Conservation (phyloP, 2,113 vertebrate genomes). For the Hydropotes inermis region DNA sequence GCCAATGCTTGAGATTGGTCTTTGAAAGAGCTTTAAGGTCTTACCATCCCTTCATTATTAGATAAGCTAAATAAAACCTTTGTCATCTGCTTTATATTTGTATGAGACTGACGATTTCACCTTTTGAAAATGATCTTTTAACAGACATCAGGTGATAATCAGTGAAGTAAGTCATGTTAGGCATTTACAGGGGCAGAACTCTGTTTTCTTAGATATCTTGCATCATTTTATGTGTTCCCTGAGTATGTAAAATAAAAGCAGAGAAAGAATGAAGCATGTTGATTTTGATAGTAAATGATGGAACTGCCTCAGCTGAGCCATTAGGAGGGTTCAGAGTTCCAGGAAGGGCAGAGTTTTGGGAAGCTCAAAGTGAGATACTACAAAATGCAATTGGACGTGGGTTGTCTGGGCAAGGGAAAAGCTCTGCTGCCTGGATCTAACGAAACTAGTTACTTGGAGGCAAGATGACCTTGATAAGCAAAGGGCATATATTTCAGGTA, state of each 20-base stretch:
- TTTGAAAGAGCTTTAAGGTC: not conserved
- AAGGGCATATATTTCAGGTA: constrained; percentile 71
- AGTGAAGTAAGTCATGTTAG: constrained; percentile 62
- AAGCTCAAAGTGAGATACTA: not conserved
- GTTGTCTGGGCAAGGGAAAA: constrained; percentile 38
- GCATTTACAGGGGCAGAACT: constrained; percentile 62
- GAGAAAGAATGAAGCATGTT: constrained; percentile 54
- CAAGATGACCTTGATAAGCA: constrained; percentile 70
- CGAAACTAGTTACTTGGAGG: not conserved
- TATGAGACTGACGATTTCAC: not conserved
- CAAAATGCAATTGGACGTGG: not conserved
- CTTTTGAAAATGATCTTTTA: not conserved
- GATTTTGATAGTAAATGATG: constrained; percentile 45
- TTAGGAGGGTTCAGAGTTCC: constrained; percentile 76
- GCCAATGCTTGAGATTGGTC: not conserved
- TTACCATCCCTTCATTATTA: not conserved
- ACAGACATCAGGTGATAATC: constrained; percentile 55
- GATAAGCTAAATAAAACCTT: not conserved
- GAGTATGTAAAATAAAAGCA: constrained; percentile 62
- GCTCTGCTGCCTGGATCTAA: not conserved
- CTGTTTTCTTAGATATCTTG: constrained; percentile 67
- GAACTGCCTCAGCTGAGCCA: constrained; percentile 73
- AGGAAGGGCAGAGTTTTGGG: not conserved
- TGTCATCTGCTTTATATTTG: not conserved
- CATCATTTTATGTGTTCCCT: constrained; percentile 63